Percentiles rank a stretch among this genome's conserved stretches.
phyloP scores from a whole-genome alignment of 2,113 vertebrate genomes.

The Seriola quinqueradiata region DNA sequence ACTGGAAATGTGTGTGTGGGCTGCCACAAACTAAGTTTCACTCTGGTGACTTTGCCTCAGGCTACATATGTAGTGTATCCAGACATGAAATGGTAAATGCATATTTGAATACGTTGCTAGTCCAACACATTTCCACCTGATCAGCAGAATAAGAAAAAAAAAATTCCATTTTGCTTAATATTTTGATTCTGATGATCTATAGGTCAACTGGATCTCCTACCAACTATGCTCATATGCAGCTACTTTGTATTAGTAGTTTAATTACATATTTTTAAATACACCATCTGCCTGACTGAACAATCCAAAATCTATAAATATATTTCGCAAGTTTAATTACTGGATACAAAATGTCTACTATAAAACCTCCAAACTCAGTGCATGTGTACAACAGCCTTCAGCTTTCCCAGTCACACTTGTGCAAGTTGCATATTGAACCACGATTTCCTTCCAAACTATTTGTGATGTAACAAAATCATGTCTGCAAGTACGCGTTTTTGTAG shows the following conservation, averaged over 20 bases:
- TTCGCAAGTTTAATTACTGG: neutral
- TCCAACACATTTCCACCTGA: conserved; percentile 12
- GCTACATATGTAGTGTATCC: conserved; percentile 40
- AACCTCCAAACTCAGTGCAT: too few relatives aligned
- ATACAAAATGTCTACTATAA: too few relatives aligned
- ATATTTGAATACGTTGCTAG: neutral
- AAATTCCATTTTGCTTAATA: neutral
- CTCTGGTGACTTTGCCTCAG: conserved; percentile 47
- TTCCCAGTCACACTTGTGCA: too few relatives aligned
- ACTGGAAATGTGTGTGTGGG: conserved; percentile 34
- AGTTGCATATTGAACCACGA: too few relatives aligned
- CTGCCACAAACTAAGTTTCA: conserved; percentile 39
- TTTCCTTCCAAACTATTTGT: too few relatives aligned
- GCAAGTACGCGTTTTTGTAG: too few relatives aligned
- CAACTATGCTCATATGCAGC: neutral
- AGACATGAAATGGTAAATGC: conserved; percentile 25
- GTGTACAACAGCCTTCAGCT: too few relatives aligned
- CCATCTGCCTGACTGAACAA: neutral
- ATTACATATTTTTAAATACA: neutral
- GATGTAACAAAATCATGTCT: too few relatives aligned
- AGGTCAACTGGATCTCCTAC: neutral
- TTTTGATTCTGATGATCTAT: neutral
- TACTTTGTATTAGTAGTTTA: neutral
- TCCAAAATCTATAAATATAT: neutral
- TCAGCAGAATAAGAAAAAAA: conserved; percentile 27